Conservation (phyloP, 2,797 vertebrate species). For the Aulostomus chinensis region DNA sequence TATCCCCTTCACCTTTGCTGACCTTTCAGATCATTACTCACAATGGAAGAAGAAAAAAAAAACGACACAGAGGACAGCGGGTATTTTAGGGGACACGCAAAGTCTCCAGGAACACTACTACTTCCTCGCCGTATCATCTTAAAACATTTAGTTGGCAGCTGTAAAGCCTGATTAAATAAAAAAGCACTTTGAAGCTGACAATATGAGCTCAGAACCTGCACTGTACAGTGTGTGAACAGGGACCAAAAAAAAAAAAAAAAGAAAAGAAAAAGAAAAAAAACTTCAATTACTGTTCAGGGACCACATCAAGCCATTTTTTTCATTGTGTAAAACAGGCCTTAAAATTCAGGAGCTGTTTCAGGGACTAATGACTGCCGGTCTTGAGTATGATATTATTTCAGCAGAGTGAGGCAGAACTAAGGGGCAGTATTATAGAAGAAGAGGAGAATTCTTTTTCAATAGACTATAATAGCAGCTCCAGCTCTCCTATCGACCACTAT, state of each 20-base stretch:
- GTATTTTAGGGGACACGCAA: slow-evolving; percentile 65
- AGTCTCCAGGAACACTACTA: slow-evolving; percentile 56
- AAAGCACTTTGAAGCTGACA: slow-evolving; percentile 65
- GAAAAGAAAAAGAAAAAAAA: slow-evolving; percentile 33
- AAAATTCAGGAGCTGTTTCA: slow-evolving; percentile 73
- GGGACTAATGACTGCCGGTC: slow-evolving; percentile 69
- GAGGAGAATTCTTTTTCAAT: slow-evolving; percentile 69
- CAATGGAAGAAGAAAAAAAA: slow-evolving; percentile 40
- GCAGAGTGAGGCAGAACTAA: slow-evolving; percentile 59
- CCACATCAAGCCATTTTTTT: slow-evolving; percentile 52
- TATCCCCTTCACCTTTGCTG: slow-evolving; percentile 62
- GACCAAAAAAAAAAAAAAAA: neutral
- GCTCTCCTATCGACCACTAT: slow-evolving; percentile 40
- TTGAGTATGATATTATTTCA: slow-evolving; percentile 75
- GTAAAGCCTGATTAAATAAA: slow-evolving; percentile 74
- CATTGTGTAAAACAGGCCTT: slow-evolving; percentile 68
- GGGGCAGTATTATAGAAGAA: slow-evolving; percentile 57
- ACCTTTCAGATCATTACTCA: slow-evolving; percentile 70
- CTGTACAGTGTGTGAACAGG: slow-evolving; percentile 28
- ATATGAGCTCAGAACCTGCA: slow-evolving; percentile 54
- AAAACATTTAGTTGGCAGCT: slow-evolving; percentile 77
- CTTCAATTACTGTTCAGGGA: slow-evolving; percentile 61
- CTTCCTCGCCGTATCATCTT: slow-evolving; percentile 64
- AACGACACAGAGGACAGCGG: slow-evolving; percentile 44
- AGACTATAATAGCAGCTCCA: slow-evolving; percentile 48